These are phyloP conservation scores for Hippocampus comes DNA, from an alignment of 2,113 vertebrate species.

Conservation along the genomic window DNA sequence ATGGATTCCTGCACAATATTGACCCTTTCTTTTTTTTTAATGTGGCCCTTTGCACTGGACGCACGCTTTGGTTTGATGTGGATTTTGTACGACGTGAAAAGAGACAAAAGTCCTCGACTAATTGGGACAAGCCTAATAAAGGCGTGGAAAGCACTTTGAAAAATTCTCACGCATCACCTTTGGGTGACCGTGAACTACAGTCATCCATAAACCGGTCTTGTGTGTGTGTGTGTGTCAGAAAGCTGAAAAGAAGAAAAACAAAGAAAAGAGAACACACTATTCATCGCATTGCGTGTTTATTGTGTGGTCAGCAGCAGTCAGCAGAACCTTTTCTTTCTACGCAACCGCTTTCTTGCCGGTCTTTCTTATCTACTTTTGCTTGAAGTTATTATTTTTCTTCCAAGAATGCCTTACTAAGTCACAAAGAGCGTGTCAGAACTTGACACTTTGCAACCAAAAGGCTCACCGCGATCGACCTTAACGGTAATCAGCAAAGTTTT, in stretches of 20 bases:
- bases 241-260: not conserved
- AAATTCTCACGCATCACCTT: no score
- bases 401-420: not conserved
- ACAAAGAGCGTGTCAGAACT: constrained; percentile 2
- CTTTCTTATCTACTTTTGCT: not conserved
- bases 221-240: not conserved
- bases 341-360: not conserved
- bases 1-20: constrained; percentile 64
- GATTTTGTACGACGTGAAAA: no score
- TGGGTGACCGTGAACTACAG: not conserved
- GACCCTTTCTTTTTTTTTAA: constrained; percentile 15
- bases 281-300: not conserved
- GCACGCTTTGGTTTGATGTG: no score
- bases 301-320: not conserved
- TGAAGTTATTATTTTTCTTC: constrained; percentile 2
- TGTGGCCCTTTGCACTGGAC: no score
- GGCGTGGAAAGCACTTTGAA: no score
- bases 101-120: no score
- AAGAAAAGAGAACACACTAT: not conserved
- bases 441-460: not conserved
- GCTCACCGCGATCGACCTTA: not conserved
- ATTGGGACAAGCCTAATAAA: no score
- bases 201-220: not conserved
- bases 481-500: not conserved
- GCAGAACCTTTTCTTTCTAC: not conserved